Conservation (phyloP, 2,797 vertebrate species). For the Valencia hispanica region DNA sequence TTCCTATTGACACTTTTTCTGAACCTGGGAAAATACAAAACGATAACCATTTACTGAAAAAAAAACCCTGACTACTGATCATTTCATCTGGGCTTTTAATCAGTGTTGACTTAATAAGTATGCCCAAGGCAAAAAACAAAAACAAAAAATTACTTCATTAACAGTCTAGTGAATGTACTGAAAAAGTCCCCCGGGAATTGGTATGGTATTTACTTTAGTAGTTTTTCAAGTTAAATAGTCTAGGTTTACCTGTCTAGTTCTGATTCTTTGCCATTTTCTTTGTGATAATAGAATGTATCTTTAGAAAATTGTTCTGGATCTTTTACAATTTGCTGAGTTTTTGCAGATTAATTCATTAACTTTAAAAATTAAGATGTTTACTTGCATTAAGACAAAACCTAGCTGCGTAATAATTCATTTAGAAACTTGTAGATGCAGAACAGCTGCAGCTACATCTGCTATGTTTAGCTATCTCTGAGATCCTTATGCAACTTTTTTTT, state of each 20-base stretch:
- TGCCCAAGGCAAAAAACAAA: constrained; percentile 3
- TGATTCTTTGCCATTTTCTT: constrained; percentile 9
- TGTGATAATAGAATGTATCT: background rate
- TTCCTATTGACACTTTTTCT: constrained; percentile 1
- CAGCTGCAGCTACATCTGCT: background rate
- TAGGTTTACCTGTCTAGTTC: background rate
- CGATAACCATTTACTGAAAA: background rate
- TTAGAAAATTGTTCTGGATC: background rate
- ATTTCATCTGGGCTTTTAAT: constrained; percentile 10
- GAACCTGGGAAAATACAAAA: background rate
- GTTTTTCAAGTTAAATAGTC: constrained; percentile 10
- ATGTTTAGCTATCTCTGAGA: background rate
- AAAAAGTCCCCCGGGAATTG: constrained; percentile 2
- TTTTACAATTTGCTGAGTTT: background rate
- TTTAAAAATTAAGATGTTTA: no score
- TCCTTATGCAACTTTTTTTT: constrained; percentile 6
- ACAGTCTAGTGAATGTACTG: constrained; percentile 11
- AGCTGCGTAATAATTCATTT: background rate
- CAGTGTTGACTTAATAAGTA: constrained; percentile 4
- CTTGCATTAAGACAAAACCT: background rate
- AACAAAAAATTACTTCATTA: background rate
- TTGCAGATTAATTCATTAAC: background rate
- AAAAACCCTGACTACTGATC: background rate
- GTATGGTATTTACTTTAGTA: constrained; percentile 8
- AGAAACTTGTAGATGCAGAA: background rate